Evolutionary conservation across 1,140 invertebrate genomes (phyloP), one percentile per base, ranked within the genome.

Genomic region (Drosophila ohnishii): DNA sequence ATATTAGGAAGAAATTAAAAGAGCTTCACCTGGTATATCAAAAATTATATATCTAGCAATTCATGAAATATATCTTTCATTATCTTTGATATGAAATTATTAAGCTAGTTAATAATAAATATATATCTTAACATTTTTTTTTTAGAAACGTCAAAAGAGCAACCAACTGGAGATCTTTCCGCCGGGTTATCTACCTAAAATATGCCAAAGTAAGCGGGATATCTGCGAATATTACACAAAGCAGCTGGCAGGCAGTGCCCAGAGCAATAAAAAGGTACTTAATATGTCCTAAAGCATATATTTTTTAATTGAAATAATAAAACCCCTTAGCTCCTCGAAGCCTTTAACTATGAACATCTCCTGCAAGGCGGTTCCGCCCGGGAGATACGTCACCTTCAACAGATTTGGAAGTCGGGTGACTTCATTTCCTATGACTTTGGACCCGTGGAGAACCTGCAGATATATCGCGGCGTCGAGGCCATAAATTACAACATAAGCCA

Each of bases 401-500:
- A 91, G 70, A 74, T 91, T 9, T 91, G 87, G 90, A 80, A 87
- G 53, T 91, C 90, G n/a, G 90, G 90, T 0, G 90, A 91, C 60
- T 91, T 91, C 25, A 86, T 91, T 3, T 58, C 76, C 16, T 91
- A 74, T n/a, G 90, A 91, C 9, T 91, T 73, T 50, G 90, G 85
- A 5, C 57, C 79, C 1, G 56, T 85, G 0, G 80, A 80, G 13
- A 95, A 95, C 81, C 51, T 92, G 37, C 71, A 90, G 14, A 61
- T 82, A 0, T 94, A 94, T 72, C 91, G 90, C 0, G 82, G 80
- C 35, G 37, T 86, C 0, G 91, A 76, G 22, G 93, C 94, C 5
- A 92, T 93, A 5, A 58, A 77, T 2, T 96, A 96, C 78, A 85
- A 94, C 76, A 67, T 95, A 0, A 88, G 80, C 4, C 93, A 93